A percentile compares a stretch with the other conserved stretches of the same genome.
phyloP scores from a whole-genome alignment of 2,797 vertebrate genomes.

The Sebastiscus albofasciatus region DNA sequence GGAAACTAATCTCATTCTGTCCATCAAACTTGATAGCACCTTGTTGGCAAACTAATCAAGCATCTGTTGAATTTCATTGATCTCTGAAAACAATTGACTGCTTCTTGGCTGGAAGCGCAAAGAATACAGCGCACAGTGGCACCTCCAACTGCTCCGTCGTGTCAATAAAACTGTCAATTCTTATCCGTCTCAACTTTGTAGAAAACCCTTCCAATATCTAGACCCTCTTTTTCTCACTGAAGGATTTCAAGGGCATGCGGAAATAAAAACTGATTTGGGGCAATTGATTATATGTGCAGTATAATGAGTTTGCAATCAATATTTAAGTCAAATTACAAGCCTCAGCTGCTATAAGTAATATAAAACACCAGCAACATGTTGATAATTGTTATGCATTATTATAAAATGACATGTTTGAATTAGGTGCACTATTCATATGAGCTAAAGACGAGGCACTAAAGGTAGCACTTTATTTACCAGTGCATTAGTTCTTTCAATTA shows the following conservation, averaged over 20 bases:
- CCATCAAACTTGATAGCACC: slow-evolving; percentile 26
- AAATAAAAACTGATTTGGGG: not conserved
- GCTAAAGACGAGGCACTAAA: not conserved
- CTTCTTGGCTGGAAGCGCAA: slow-evolving; percentile 39
- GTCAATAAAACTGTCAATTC: slow-evolving; percentile 19
- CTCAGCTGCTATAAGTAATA: not conserved
- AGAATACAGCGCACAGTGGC: slow-evolving; percentile 1
- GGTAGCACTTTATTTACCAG: not conserved
- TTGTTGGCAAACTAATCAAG: slow-evolving; percentile 49
- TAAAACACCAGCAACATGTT: not conserved
- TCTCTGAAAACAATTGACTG: slow-evolving; percentile 40
- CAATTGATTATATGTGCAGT: not conserved
- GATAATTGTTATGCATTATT: not conserved
- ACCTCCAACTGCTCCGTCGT: slow-evolving; percentile 4
- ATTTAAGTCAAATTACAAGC: not conserved
- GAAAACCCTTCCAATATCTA: not conserved
- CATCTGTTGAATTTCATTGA: slow-evolving; percentile 53
- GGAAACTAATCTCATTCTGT: slow-evolving; percentile 42
- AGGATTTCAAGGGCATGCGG: not conserved
- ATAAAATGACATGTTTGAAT: not conserved
- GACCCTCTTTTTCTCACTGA: not conserved
- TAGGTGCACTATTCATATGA: not conserved
- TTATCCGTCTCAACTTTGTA: not conserved
- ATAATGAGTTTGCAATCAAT: not conserved
- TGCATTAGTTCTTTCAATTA: slow-evolving; percentile 11